phyloP scores from a whole-genome alignment of 2,888 invertebrate species.

The Steinernema carpocapsae region DNA sequence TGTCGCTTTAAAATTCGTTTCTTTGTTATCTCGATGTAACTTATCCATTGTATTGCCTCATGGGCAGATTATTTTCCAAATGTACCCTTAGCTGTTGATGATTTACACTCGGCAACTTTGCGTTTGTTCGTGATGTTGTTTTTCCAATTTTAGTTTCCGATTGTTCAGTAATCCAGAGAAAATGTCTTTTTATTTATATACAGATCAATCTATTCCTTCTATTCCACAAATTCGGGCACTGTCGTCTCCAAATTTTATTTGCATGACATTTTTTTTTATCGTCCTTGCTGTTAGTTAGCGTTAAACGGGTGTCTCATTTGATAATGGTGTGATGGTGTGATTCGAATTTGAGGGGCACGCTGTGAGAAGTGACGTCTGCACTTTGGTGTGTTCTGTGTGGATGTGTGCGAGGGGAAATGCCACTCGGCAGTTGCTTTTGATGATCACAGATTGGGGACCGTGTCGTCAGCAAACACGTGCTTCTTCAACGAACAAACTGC shows the following conservation, averaged over 20 bases:
- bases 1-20: constrained; percentile 20
- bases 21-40: constrained; percentile 33
- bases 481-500: neutral
- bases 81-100: constrained; percentile 1
- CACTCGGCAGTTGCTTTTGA: neutral
- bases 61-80: neutral
- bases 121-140: neutral
- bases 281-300: neutral
- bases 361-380: neutral
- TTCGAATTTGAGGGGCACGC: neutral
- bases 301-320: constrained; percentile 3
- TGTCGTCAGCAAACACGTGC: constrained; percentile 14
- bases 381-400: neutral
- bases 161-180: no score
- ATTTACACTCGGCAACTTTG: neutral
- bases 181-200: constrained; percentile 17
- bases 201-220: neutral
- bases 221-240: neutral
- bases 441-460: constrained; percentile 18
- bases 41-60: constrained; percentile 6
- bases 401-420: neutral
- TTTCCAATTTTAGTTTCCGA: neutral
- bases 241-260: no score
- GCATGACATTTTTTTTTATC: neutral
- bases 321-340: constrained; percentile 19